Conservation (phyloP, 2,113 vertebrate species). For the Taurulus bubalis region DNA sequence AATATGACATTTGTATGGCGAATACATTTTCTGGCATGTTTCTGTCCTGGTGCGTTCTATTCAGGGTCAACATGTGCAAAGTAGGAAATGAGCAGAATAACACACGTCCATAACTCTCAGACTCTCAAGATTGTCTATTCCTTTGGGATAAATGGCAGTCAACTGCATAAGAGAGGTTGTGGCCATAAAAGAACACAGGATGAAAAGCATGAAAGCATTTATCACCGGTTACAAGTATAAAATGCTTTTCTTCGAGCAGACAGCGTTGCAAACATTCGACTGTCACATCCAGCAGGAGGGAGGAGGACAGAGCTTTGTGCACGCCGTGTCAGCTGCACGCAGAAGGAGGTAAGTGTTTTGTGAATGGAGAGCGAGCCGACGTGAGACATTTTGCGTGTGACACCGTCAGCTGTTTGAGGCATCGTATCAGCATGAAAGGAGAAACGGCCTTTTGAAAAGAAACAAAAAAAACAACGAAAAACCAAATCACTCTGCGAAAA, state of each 20-base stretch:
- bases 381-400: slow-evolving; percentile 4
- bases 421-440: slow-evolving; percentile 40
- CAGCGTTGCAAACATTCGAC: slow-evolving; percentile 3
- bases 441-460: slow-evolving; percentile 18
- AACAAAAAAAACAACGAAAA: too few relatives aligned
- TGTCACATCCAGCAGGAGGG: slow-evolving; percentile 2
- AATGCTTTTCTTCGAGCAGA: neutral
- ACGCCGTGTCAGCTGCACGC: slow-evolving; percentile 46
- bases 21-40: neutral
- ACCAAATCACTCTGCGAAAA: too few relatives aligned
- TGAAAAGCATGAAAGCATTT: neutral
- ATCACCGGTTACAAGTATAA: neutral
- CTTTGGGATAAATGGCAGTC: neutral
- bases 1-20: neutral
- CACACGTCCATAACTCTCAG: neutral
- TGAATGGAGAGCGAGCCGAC: slow-evolving; percentile 19
- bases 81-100: neutral
- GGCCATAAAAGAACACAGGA: neutral
- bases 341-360: slow-evolving; percentile 45
- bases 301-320: neutral
- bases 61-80: neutral
- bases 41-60: neutral
- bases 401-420: slow-evolving; percentile 52
- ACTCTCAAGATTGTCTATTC: too few relatives aligned
- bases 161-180: neutral